Evolutionary conservation across 2,888 invertebrate genomes (phyloP), one percentile per base, ranked within the genome.

Genomic region (Myathropa florea): DNA sequence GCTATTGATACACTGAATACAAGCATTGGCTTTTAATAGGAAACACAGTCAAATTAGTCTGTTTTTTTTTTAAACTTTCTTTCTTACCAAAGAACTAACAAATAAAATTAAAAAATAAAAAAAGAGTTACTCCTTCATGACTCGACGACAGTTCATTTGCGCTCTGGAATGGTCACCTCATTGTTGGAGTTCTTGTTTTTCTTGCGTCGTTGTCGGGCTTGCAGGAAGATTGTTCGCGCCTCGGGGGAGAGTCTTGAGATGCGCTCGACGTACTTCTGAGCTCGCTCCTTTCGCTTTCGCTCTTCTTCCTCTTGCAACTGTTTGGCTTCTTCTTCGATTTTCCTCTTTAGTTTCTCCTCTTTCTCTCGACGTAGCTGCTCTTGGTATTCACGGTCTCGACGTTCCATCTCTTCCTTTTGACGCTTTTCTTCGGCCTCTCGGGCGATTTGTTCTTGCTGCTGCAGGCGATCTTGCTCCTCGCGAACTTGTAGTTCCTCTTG

Each of bases 201-300:
- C 87, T 91, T 91, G 79, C 91, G 90, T 60, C 89, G 88, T 83
- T 90, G 90, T 79, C 92, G 90, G 88, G 90, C 89, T 75, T 92
- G 90, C 26, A 90, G 89, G 89, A 92, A 92, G 78, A 88, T 88
- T 68, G 85, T 81, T 46, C 91, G 92, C 75, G 91, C 90, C 88
- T 92, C 92, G 36, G 91, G 91, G 55, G 90, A 89, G 7, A 93
- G 89, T 0, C 89, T 89, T 10, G 90, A 85, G 21, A 93, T 88
- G 23, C 92, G 90, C 30, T 89, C 88, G 14, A 90, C 89, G 18
- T 92, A 90, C 10, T 89, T 89, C 30, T 89, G 90, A 53, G 89
- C 83, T 72, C 90, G 89, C 71, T 90, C 89, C 28, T 88, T 89
- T 61, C 89, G 75, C 18, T 83, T 88, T 10, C 88, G 88, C 64